Evolutionary conservation across 2,888 invertebrate genomes (phyloP).

Genomic region (Germaria angustata): DNA sequence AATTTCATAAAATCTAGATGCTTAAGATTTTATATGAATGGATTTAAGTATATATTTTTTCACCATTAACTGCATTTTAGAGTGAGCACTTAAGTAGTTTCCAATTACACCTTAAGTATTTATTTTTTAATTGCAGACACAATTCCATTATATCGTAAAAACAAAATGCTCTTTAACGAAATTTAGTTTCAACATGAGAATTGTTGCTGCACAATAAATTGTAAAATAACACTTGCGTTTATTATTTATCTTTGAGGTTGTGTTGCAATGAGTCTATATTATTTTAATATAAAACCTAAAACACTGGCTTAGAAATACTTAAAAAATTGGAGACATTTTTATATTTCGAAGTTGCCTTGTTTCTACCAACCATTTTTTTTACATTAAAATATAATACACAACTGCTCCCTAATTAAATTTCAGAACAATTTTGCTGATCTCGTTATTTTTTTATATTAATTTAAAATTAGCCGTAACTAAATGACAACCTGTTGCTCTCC

Average conservation of each 20-base stretch:
- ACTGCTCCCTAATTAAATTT: constrained; percentile 14
- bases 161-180: background rate
- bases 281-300: background rate
- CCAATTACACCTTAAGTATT: constrained; percentile 28
- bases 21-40: background rate
- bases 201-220: background rate
- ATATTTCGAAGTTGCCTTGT: background rate
- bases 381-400: background rate
- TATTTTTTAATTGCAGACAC: constrained; percentile 13
- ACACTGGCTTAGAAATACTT: constrained; percentile 25
- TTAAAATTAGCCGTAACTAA: background rate
- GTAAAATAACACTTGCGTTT: constrained; percentile 49
- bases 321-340: constrained; percentile 23
- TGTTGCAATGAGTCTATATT: constrained; percentile 13
- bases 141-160: background rate
- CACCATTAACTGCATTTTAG: no score
- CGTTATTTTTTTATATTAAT: constrained; percentile 17
- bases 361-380: background rate
- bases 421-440: background rate
- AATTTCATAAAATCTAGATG: background rate
- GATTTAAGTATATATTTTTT: no score
- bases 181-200: constrained; percentile 2
- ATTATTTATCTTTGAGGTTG: background rate
- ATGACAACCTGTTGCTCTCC: constrained; percentile 30
- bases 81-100: constrained; percentile 12